phyloP scores from a whole-genome alignment of 2,888 invertebrate species.

The Halictus quadricinctus region DNA sequence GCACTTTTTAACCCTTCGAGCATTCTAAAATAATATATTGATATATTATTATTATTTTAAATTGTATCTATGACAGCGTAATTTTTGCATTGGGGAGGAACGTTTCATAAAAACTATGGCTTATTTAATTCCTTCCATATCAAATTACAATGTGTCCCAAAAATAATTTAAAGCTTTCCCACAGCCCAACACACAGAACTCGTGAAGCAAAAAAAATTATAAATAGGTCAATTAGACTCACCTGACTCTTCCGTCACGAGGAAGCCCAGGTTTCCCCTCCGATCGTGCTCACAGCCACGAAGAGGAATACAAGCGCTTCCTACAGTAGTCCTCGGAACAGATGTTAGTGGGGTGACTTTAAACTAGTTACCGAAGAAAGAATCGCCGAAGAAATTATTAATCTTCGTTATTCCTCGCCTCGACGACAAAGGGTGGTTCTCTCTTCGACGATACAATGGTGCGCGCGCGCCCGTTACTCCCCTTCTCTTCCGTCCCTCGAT shows the following conservation, averaged over 20 bases:
- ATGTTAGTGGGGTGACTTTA: constrained; percentile 17
- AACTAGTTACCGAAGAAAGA: constrained; percentile 7
- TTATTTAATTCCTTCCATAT: too few relatives aligned
- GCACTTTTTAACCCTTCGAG: too few relatives aligned
- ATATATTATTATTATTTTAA: too few relatives aligned
- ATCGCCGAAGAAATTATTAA: constrained; percentile 38
- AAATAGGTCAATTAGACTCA: constrained; percentile 4
- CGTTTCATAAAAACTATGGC: too few relatives aligned
- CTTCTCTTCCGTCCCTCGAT: not conserved
- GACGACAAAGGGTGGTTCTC: not conserved
- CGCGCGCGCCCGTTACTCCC: not conserved
- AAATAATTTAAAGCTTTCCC: not conserved
- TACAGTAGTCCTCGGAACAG: not conserved
- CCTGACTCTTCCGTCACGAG: not conserved
- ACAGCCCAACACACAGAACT: not conserved
- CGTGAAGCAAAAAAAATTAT: not conserved
- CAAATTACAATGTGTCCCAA: not conserved
- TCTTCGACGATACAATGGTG: not conserved
- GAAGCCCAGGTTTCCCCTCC: not conserved
- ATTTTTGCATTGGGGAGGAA: too few relatives aligned
- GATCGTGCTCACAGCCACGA: not conserved
- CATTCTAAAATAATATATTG: not conserved
- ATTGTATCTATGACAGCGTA: too few relatives aligned
- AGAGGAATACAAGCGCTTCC: not conserved
- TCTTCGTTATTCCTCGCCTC: constrained; percentile 31